Evolutionary conservation across 2,888 invertebrate genomes (phyloP).

Genomic region (Scrobipalpa costella): DNA sequence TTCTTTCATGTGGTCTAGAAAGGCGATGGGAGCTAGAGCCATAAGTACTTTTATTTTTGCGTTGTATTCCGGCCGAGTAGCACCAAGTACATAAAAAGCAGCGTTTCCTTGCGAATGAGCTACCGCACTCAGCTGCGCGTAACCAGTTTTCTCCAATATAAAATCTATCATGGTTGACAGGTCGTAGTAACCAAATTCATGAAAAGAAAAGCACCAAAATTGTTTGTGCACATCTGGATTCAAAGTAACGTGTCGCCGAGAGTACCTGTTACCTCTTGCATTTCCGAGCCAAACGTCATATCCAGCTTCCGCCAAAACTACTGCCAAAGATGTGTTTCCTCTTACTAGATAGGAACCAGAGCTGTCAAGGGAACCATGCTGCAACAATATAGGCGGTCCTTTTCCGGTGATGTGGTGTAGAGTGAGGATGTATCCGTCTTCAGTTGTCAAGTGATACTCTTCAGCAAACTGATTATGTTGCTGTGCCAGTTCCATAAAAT

Average conservation of each 20-base stretch:
- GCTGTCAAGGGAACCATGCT: slow-evolving; percentile 63
- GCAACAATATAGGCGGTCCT: slow-evolving; percentile 56
- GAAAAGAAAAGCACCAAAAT: slow-evolving; percentile 41
- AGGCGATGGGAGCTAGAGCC: slow-evolving; percentile 33
- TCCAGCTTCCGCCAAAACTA: slow-evolving; percentile 78
- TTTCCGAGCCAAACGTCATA: slow-evolving; percentile 88
- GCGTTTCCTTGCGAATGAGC: slow-evolving; percentile 42
- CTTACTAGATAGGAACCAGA: slow-evolving; percentile 51
- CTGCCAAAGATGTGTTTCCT: slow-evolving; percentile 70
- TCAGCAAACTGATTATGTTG: slow-evolving; percentile 58
- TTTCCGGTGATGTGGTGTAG: slow-evolving; percentile 56
- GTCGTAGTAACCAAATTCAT: slow-evolving; percentile 38
- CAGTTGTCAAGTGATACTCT: slow-evolving; percentile 50
- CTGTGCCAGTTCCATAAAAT: neutral
- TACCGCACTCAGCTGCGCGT: slow-evolving; percentile 36
- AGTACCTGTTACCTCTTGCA: slow-evolving; percentile 83
- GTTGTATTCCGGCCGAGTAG: slow-evolving; percentile 37
- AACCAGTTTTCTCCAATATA: slow-evolving; percentile 34
- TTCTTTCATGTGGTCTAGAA: neutral
- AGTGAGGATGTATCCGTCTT: slow-evolving; percentile 57
- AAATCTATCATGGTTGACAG: slow-evolving; percentile 35
- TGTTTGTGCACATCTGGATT: slow-evolving; percentile 31
- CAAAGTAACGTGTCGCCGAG: slow-evolving; percentile 42
- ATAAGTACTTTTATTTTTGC: slow-evolving; percentile 55
- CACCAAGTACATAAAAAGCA: slow-evolving; percentile 32